Evolutionary conservation across 92 coral and sea anemone genomes (phyloP).

Genomic region (Heliopora coerulea): DNA sequence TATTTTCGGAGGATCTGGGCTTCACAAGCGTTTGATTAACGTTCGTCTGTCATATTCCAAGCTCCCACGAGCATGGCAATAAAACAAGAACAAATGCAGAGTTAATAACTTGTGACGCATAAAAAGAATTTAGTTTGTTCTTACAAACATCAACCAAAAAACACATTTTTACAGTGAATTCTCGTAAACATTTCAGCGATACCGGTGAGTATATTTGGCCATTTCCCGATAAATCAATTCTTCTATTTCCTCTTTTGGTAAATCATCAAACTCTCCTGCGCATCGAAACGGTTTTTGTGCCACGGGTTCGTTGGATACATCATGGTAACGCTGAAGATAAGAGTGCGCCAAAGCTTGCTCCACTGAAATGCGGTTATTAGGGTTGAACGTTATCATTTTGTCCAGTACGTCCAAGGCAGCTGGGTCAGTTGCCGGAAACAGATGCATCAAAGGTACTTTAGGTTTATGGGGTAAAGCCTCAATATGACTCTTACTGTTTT

Average conservation of each 20-base stretch:
- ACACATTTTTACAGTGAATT: no score
- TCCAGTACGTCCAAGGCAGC: slow-evolving; percentile 35
- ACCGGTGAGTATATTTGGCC: slow-evolving; percentile 3
- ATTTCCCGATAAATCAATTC: slow-evolving; percentile 14
- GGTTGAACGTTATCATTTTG: slow-evolving; percentile 28
- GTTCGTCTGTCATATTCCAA: no score
- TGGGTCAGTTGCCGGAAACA: slow-evolving; percentile 29
- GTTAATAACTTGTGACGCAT: no score
- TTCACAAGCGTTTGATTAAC: no score
- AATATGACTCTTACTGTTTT: slow-evolving; percentile 9
- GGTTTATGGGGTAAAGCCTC: slow-evolving; percentile 6
- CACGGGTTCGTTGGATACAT: slow-evolving; percentile 28
- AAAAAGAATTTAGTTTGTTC: no score
- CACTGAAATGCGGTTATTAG: slow-evolving; percentile 17
- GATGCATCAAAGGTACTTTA: slow-evolving; percentile 9
- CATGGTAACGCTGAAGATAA: slow-evolving; percentile 31
- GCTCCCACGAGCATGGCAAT: no score
- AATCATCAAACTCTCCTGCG: slow-evolving; percentile 14
- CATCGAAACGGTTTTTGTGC: slow-evolving; percentile 13
- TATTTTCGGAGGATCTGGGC: no score
- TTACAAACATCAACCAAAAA: no score
- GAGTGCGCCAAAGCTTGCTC: slow-evolving; percentile 27
- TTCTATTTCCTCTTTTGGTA: slow-evolving; percentile 20
- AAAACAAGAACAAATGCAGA: no score
- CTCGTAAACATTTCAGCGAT: slow-evolving; percentile 12